These are phyloP conservation scores for Tachypleus tridentatus DNA, from an alignment of 1,140 invertebrate species.

Conservation along the genomic window DNA sequence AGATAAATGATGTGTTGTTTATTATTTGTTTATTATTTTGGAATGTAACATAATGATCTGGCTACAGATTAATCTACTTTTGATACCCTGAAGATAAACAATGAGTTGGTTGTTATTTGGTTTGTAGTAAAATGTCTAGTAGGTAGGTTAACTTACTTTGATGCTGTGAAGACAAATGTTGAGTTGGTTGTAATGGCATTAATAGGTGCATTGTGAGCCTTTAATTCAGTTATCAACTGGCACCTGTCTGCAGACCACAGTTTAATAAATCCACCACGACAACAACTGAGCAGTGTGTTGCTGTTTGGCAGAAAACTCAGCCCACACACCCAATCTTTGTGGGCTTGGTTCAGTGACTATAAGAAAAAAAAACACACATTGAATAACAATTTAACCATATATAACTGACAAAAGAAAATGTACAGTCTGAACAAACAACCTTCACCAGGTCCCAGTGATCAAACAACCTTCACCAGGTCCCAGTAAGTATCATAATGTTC, in stretches of 20 bases:
- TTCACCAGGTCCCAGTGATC: no score
- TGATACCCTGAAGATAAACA: no score
- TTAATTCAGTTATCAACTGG: conserved; percentile 51
- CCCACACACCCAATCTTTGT: conserved; percentile 80
- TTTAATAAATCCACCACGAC: conserved; percentile 58
- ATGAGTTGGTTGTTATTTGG: no score
- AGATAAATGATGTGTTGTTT: conserved; percentile 54
- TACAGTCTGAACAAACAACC: no score
- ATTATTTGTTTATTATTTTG: no score
- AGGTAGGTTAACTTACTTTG: conserved; percentile 35
- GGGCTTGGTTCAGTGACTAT: conserved; percentile 69
- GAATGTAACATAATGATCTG: no score
- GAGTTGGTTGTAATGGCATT: conserved; percentile 60
- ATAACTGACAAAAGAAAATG: no score
- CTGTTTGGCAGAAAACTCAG: conserved; percentile 49
- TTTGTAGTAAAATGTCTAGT: neutral
- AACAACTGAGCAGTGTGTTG: conserved; percentile 54
- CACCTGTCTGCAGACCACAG: conserved; percentile 56
- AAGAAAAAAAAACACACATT: conserved; percentile 20
- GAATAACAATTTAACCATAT: no score
- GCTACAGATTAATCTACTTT: no score
- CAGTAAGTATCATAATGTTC: no score
- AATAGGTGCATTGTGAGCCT: conserved; percentile 58
- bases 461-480: no score
- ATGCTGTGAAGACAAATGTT: conserved; percentile 61